Percentiles rank a stretch among this genome's conserved stretches.
Conservation (phyloP, 2,888 invertebrate species). For the Automeris io region DNA sequence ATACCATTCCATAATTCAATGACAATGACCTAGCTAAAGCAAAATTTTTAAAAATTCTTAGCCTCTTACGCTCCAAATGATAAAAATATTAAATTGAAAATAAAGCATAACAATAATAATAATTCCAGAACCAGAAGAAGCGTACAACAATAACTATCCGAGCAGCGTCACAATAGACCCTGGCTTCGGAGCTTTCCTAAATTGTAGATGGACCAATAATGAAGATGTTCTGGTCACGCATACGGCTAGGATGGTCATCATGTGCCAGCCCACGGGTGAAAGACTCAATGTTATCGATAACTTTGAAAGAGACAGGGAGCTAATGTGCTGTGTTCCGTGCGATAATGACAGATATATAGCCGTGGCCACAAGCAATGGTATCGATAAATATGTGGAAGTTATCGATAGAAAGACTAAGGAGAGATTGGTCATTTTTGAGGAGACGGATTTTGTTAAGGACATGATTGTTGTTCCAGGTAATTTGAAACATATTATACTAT, state of each 20-base stretch:
- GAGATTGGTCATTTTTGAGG: slow-evolving; percentile 44
- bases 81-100: too few species aligned
- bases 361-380: slow-evolving; percentile 35
- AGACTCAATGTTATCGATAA: slow-evolving; percentile 38
- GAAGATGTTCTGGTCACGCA: slow-evolving; percentile 53
- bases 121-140: slow-evolving; percentile 52
- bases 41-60: too few species aligned
- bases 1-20: too few species aligned
- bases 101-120: not conserved
- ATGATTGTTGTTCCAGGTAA: slow-evolving; percentile 57
- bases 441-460: slow-evolving; percentile 45
- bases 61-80: too few species aligned
- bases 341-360: slow-evolving; percentile 52
- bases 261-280: slow-evolving; percentile 46
- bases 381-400: slow-evolving; percentile 38
- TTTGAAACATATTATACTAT: slow-evolving; percentile 13
- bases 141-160: slow-evolving; percentile 45
- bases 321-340: slow-evolving; percentile 51
- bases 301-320: slow-evolving; percentile 41
- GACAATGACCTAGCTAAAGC: too few species aligned
- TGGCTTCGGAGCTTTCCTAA: slow-evolving; percentile 43
- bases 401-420: slow-evolving; percentile 47
- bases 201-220: slow-evolving; percentile 58
- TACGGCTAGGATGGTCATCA: slow-evolving; percentile 48
- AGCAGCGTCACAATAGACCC: slow-evolving; percentile 43